Conservation (phyloP, 1,140 invertebrate species). For the Varroa destructor region DNA sequence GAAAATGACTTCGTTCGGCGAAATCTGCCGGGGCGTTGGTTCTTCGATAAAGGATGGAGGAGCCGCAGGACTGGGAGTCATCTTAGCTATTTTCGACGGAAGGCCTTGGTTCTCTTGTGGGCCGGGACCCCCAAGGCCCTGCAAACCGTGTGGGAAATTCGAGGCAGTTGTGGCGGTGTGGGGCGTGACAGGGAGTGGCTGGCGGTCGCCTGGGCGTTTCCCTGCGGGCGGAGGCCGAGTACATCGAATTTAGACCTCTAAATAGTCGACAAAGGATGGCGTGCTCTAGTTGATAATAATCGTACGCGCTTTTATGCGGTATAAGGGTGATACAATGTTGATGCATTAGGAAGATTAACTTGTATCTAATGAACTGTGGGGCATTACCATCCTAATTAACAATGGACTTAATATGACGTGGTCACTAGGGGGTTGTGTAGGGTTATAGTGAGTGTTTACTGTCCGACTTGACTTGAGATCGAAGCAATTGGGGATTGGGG, state of each 20-base stretch:
- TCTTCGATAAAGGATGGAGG: conserved; percentile 42
- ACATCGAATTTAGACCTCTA: too few species aligned
- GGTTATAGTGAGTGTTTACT: conserved; percentile 3
- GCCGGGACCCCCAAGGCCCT: too few species aligned
- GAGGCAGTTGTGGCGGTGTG: background rate
- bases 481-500: background rate
- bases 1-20: conserved; percentile 41
- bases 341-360: background rate
- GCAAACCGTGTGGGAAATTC: too few species aligned
- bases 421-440: background rate
- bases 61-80: background rate
- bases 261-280: too few species aligned
- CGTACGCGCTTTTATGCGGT: too few species aligned
- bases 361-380: background rate
- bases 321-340: background rate
- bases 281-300: too few species aligned
- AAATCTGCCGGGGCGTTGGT: conserved; percentile 45
- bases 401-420: background rate
- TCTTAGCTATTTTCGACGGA: too few species aligned
- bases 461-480: conserved; percentile 25
- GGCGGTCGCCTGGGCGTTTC: conserved; percentile 7
- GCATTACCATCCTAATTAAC: background rate
- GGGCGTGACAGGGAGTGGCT: conserved; percentile 11
- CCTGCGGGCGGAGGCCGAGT: conserved; percentile 1
- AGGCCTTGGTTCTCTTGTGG: too few species aligned